Evolutionary conservation across 2,797 vertebrate genomes (phyloP).

Genomic region (Danio choprae): DNA sequence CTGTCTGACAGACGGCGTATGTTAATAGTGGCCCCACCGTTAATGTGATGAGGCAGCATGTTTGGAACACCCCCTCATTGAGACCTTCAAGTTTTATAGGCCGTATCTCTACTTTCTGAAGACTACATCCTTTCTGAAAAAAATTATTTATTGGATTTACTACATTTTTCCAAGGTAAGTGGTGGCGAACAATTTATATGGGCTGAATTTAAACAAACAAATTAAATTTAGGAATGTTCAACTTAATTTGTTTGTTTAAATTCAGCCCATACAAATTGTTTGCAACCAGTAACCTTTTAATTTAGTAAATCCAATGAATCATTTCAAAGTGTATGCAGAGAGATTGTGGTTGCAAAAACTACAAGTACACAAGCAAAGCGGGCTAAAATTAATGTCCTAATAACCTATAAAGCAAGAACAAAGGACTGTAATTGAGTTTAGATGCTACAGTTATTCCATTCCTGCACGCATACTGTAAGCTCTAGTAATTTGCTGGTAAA

Average conservation of each 20-base stretch:
- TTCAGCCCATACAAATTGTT: too few species aligned
- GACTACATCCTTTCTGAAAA: background rate
- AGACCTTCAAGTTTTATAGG: conserved; percentile 31
- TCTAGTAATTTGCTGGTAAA: background rate
- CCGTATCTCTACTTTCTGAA: conserved; percentile 5
- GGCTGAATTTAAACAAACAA: too few species aligned
- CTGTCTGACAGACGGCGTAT: conserved; percentile 64
- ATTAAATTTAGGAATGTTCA: too few species aligned
- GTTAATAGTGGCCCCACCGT: conserved; percentile 67
- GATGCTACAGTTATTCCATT: conserved; percentile 18
- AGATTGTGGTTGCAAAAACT: background rate
- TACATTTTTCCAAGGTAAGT: too few species aligned
- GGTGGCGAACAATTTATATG: too few species aligned
- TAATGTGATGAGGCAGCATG: conserved; percentile 53
- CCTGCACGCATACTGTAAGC: background rate
- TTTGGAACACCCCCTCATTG: conserved; percentile 43
- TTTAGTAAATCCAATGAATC: too few species aligned
- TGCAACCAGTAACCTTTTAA: too few species aligned
- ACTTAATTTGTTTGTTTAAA: too few species aligned
- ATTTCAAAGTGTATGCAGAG: too few species aligned
- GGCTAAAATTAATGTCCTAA: conserved; percentile 29
- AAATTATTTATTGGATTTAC: too few species aligned
- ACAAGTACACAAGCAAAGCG: conserved; percentile 25
- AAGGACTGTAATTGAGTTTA: conserved; percentile 23
- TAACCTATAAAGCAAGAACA: conserved; percentile 34